phyloP scores from a whole-genome alignment of 2,888 invertebrate genomes.

The Hymenopus coronatus region DNA sequence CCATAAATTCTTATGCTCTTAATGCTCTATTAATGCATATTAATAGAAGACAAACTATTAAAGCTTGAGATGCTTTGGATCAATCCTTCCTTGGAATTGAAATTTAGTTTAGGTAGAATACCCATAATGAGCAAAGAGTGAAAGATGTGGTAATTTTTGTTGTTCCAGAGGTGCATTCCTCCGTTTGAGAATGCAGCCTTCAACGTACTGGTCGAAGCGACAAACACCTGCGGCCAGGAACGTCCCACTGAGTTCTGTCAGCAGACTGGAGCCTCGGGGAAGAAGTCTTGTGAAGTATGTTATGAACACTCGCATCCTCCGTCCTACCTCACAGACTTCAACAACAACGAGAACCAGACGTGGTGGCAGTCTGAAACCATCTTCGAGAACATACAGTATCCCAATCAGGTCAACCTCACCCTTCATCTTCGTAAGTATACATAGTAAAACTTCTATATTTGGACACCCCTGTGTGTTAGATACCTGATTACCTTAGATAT shows the following conservation, averaged over 20 bases:
- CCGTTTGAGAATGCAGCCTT: conserved; percentile 97
- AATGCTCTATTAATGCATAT: no score
- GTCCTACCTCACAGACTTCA: conserved; percentile 81
- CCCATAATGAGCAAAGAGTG: neutral
- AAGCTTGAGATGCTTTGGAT: no score
- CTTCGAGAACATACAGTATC: conserved; percentile 88
- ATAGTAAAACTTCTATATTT: no score
- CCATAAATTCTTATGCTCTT: no score
- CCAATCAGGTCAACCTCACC: conserved; percentile 89
- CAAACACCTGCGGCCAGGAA: conserved; percentile 91
- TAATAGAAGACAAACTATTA: no score
- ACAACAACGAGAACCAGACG: conserved; percentile 84
- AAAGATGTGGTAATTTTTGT: neutral
- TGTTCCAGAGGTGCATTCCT: conserved; percentile 82
- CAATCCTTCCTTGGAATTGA: no score
- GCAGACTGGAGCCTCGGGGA: conserved; percentile 73
- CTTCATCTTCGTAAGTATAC: conserved; percentile 70
- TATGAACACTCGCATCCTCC: conserved; percentile 65
- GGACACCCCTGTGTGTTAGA: no score
- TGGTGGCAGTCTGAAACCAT: conserved; percentile 99
- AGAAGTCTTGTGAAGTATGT: conserved; percentile 80
- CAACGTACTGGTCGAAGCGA: conserved; percentile 82
- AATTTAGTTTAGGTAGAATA: neutral
- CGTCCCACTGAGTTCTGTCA: conserved; percentile 81
- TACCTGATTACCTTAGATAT: no score